These are phyloP conservation scores for Microcebus lehilahytsara DNA, from an alignment of 2,113 vertebrate genomes.

Conservation along the genomic window DNA sequence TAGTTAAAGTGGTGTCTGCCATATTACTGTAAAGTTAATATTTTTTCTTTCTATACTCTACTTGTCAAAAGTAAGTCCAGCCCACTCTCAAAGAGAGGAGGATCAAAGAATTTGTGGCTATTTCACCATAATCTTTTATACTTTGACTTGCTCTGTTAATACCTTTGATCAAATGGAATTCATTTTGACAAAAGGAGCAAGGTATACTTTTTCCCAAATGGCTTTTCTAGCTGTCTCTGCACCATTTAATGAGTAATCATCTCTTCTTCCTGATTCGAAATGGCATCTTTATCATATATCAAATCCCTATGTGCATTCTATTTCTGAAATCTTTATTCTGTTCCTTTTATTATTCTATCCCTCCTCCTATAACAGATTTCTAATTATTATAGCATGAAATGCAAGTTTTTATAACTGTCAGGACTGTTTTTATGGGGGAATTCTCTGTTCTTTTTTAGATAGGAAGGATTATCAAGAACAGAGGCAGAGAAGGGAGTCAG, in stretches of 20 bases:
- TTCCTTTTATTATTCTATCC: neutral
- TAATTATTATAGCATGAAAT: neutral
- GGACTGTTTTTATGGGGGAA: neutral
- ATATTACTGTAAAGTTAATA: neutral
- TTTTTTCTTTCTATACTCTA: neutral
- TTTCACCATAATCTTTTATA: neutral
- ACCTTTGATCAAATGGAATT: neutral
- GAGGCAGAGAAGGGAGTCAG: neutral
- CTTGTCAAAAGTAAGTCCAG: neutral
- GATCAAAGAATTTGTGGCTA: neutral
- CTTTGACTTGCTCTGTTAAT: neutral
- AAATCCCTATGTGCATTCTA: neutral
- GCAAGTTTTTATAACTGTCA: neutral
- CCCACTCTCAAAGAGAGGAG: neutral
- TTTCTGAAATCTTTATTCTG: conserved; percentile 2
- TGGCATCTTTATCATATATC: neutral
- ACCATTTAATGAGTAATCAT: neutral
- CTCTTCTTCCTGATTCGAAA: conserved; percentile 10
- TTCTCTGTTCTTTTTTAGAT: neutral
- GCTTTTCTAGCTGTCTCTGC: neutral
- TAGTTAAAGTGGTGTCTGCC: neutral
- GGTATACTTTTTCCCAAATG: neutral
- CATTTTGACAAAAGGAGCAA: neutral
- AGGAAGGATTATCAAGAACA: neutral
- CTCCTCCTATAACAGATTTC: neutral